Conservation (phyloP, 2,888 invertebrate genomes). For the Himalopsyche tibetana region DNA sequence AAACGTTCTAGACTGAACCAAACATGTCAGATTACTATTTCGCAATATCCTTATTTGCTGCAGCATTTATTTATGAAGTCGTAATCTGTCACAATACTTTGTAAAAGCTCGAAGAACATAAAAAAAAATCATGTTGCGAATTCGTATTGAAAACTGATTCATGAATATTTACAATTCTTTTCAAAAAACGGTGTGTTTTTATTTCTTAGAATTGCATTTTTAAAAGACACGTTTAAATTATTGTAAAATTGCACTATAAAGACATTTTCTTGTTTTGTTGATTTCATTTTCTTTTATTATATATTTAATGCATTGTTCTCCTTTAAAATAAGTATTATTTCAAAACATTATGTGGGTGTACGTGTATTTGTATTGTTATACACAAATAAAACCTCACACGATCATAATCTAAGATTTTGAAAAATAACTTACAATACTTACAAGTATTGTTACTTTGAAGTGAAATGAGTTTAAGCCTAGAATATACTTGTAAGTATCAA, state of each 20-base stretch:
- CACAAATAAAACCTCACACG: not conserved
- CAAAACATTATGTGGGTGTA: not conserved
- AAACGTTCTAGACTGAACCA: not conserved
- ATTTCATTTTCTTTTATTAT: not conserved
- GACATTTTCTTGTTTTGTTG: not conserved
- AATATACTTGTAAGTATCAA: not conserved
- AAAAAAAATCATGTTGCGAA: not conserved
- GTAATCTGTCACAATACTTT: not conserved
- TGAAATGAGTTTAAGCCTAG: not conserved
- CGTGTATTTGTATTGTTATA: not conserved
- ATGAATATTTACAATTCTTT: constrained; percentile 24
- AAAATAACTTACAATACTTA: not conserved
- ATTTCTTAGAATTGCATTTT: constrained; percentile 1
- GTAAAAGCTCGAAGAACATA: not conserved
- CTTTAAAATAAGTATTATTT: not conserved
- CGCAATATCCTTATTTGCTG: constrained; percentile 7
- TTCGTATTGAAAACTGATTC: not conserved
- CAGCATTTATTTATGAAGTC: not conserved
- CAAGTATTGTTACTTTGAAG: not conserved
- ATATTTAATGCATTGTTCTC: not conserved
- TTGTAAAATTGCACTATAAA: not conserved
- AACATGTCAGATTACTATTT: constrained; percentile 20
- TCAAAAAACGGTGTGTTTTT: not conserved
- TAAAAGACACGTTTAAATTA: not conserved
- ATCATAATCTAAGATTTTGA: not conserved